Conservation (phyloP, 2,888 invertebrate species). For the Vannuccia rotundouncinata region DNA sequence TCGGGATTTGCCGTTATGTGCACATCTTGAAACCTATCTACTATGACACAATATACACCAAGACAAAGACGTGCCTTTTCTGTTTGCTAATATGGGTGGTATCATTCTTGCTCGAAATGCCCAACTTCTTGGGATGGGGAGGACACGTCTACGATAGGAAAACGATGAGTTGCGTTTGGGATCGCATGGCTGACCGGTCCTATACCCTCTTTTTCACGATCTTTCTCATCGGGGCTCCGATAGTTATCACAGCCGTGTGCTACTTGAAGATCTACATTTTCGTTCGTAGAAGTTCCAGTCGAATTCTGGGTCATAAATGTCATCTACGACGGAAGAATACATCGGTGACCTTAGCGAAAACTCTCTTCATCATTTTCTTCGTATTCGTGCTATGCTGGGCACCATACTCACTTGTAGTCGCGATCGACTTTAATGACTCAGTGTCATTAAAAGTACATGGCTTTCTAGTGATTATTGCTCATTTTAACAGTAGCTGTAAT, state of each 20-base stretch:
- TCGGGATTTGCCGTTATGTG: slow-evolving; percentile 41
- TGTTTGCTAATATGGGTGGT: slow-evolving; percentile 42
- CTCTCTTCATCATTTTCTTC: slow-evolving; percentile 41
- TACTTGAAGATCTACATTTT: slow-evolving; percentile 41
- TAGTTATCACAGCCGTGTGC: slow-evolving; percentile 41
- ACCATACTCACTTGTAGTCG: slow-evolving; percentile 41
- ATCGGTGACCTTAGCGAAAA: slow-evolving; percentile 40
- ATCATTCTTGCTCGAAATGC: slow-evolving; percentile 42
- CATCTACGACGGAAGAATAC: slow-evolving; percentile 21
- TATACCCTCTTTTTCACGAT: slow-evolving; percentile 43
- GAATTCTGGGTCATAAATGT: not conserved
- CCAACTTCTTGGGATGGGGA: slow-evolving; percentile 43
- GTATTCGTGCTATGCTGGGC: slow-evolving; percentile 41
- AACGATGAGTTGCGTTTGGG: slow-evolving; percentile 43
- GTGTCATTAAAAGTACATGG: slow-evolving; percentile 37
- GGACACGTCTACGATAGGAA: slow-evolving; percentile 43
- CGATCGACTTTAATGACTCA: slow-evolving; percentile 38
- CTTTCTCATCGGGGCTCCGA: slow-evolving; percentile 40
- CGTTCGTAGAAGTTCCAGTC: slow-evolving; percentile 1
- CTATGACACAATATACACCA: slow-evolving; percentile 41
- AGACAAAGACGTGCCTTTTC: slow-evolving; percentile 39
- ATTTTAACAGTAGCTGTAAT: slow-evolving; percentile 42
- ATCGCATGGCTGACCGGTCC: slow-evolving; percentile 41
- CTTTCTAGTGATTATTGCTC: slow-evolving; percentile 40
- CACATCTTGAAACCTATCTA: slow-evolving; percentile 40